phyloP scores from a whole-genome alignment of 2,888 invertebrate species.

The Parthenolecanium corni region DNA sequence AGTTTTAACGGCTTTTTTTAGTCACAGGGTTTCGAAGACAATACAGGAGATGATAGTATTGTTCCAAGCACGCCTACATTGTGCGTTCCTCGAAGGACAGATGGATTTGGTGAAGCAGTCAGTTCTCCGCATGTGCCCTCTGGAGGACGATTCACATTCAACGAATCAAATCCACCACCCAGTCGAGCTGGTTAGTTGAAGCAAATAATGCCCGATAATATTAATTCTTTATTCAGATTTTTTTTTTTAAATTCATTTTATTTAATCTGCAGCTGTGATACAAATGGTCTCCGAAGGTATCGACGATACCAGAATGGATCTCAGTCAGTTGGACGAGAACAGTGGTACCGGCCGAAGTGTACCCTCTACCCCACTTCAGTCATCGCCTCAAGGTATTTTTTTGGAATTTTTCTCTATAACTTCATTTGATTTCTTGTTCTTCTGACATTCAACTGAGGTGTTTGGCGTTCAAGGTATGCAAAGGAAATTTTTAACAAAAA shows the following conservation, averaged over 20 bases:
- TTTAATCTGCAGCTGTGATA: constrained; percentile 37
- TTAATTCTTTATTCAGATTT: neutral
- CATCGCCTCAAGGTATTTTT: constrained; percentile 46
- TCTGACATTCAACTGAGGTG: too few species aligned
- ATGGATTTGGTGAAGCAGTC: constrained; percentile 83
- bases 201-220: too few species aligned
- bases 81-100: constrained; percentile 66
- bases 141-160: constrained; percentile 50
- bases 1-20: too few species aligned
- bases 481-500: too few species aligned
- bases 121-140: constrained; percentile 70
- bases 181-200: constrained; percentile 18
- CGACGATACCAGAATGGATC: constrained; percentile 64
- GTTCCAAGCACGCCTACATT: constrained; percentile 84
- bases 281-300: constrained; percentile 51
- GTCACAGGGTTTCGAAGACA: constrained; percentile 51
- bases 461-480: too few species aligned
- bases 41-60: constrained; percentile 62
- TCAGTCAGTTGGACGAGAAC: constrained; percentile 44
- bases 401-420: neutral
- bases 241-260: neutral
- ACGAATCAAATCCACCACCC: neutral
- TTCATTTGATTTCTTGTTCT: neutral
- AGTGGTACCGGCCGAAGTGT: constrained; percentile 49
- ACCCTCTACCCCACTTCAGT: constrained; percentile 54